Base-by-base conservation (phyloP, 2,113 vertebrate species). In the Ochotona curzoniae region DNA sequence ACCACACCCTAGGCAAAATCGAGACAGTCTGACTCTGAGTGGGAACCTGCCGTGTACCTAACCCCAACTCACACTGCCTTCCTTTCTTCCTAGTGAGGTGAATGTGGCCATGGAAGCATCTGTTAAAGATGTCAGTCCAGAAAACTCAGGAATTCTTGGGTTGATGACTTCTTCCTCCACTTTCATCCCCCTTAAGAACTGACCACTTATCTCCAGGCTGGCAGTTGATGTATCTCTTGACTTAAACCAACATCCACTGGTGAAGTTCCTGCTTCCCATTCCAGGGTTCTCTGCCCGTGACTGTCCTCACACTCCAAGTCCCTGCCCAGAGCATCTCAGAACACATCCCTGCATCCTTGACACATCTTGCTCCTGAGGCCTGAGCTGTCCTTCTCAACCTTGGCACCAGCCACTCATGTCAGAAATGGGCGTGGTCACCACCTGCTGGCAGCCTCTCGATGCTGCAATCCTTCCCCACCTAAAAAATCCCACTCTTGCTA, bases 241-340 rank as follows among this genome's bases (percentile, higher is more conserved):
- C n/a, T 63, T 71, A 15, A 4, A 23, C 12, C 13, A 70, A 47
- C 0, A 3, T 30, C 21, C 1, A 0, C 0, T 17, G 32, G 32
- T 1, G 1, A 38, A 28, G 57, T 18, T 69, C 17, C 49, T 38
- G 11, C 76, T 84, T 49, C 57, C 28, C 2, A 2, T 28, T 20
- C 44, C 2, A 51, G 30, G 32, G 5, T 54, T 25, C n/a, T 76
- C 78, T 10, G 4, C 47, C 54, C 76, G 35, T 3, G 6, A 9
- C 83, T 74, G n/a, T 8, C 10, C 35, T 54, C 0, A 8, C 7
- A 18, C 44, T 35, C 32, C 61, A 79, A 14, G 49, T 69, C 51
- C 70, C 85, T 82, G 51, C 57, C 30, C 8, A 2, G 26, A 67
- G 60, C 38, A 44, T n/a, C 49, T 89, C 25, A 25, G 75, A 66